Evolutionary conservation across 2,113 vertebrate genomes (phyloP).

Genomic region (Cisticola juncidis): DNA sequence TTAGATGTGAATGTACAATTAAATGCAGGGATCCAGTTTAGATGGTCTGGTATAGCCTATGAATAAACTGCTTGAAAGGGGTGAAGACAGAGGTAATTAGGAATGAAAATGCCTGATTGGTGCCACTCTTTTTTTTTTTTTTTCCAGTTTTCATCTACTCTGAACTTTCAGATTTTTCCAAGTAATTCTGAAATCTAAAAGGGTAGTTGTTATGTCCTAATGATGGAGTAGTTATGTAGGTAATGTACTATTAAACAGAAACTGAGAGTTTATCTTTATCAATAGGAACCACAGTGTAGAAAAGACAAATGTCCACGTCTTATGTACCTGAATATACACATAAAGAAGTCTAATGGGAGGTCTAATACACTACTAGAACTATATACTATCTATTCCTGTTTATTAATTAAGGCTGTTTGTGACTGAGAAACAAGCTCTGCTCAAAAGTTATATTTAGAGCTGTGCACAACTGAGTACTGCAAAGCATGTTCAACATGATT

Average conservation of each 20-base stretch:
- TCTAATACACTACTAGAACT: neutral
- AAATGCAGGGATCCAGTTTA: neutral
- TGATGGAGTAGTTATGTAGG: neutral
- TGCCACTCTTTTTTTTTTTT: neutral
- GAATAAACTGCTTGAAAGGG: neutral
- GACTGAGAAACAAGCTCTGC: neutral
- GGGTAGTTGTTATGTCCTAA: neutral
- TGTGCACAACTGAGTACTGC: neutral
- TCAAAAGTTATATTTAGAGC: neutral
- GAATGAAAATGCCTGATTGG: neutral
- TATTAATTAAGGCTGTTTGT: neutral
- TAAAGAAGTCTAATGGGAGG: neutral
- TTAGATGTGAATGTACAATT: neutral
- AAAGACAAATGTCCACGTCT: neutral
- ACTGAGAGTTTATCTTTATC: neutral
- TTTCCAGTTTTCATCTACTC: neutral
- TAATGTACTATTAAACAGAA: neutral
- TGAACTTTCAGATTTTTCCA: neutral
- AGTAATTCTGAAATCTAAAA: neutral
- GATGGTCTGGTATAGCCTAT: neutral
- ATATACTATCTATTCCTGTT: neutral
- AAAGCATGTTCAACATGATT: rapidly evolving
- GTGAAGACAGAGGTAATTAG: neutral
- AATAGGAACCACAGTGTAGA: neutral
- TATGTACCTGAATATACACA: neutral